These are phyloP conservation scores for Chanos chanos DNA, from an alignment of 2,797 vertebrate genomes.

Conservation along the genomic window DNA sequence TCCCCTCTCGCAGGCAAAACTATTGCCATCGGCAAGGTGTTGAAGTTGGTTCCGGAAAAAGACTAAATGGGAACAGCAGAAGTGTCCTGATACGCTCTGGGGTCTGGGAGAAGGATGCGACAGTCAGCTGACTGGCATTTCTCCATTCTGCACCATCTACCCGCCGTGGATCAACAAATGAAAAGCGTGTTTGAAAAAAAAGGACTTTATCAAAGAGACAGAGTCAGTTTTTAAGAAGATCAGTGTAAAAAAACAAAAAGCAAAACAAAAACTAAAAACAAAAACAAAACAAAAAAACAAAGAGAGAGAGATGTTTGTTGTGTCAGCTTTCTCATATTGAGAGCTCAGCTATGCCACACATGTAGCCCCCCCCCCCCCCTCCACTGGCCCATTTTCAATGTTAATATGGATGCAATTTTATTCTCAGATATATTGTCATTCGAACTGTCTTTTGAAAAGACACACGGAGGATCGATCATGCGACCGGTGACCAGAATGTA, in stretches of 20 bases:
- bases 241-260: constrained; percentile 61
- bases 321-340: constrained; percentile 99
- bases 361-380: constrained; percentile 75
- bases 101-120: constrained; percentile 82
- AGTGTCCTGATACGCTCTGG: constrained; percentile 73
- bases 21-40: constrained; percentile 98
- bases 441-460: constrained; percentile 30
- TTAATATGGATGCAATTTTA: constrained; percentile 37
- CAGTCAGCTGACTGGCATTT: constrained; percentile 84
- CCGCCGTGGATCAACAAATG: constrained; percentile 73
- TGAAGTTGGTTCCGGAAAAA: constrained; percentile 99
- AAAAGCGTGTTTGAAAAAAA: constrained; percentile 55
- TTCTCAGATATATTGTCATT: constrained; percentile 59
- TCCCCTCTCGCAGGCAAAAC: constrained; percentile 84
- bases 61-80: constrained; percentile 82
- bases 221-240: constrained; percentile 74
- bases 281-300: no score
- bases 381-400: constrained; percentile 38
- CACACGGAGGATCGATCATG: neutral
- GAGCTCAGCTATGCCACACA: constrained; percentile 99
- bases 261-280: no score
- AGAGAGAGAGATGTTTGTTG: no score
- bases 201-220: constrained; percentile 78
- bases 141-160: constrained; percentile 72
- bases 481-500: no score